These are phyloP conservation scores for Albula glossodonta DNA, from an alignment of 2,113 vertebrate genomes.

Conservation along the genomic window DNA sequence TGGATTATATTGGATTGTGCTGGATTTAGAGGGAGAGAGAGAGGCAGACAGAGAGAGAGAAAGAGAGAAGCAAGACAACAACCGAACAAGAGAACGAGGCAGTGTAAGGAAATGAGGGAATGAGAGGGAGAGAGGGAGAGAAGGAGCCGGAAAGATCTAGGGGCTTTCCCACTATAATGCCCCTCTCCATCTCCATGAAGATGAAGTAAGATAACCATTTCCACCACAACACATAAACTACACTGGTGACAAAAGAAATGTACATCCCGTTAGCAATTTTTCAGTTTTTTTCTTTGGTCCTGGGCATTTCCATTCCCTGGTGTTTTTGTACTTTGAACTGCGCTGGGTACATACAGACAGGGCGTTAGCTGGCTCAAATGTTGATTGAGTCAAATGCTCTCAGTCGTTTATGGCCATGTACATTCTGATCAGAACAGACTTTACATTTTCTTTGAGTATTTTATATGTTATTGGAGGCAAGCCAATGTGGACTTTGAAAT, in stretches of 20 bases:
- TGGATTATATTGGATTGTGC: not conserved
- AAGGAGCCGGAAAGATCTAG: not conserved
- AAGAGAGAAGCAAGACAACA: not conserved
- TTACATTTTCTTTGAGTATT: no score
- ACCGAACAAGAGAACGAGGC: not conserved
- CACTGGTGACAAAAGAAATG: not conserved
- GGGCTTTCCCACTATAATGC: not conserved
- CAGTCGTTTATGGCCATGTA: no score
- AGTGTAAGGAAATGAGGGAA: not conserved
- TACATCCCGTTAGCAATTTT: no score
- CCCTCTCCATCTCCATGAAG: not conserved
- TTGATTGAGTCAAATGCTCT: no score
- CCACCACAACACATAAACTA: not conserved
- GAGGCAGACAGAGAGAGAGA: not conserved
- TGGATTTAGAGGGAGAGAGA: constrained; percentile 2
- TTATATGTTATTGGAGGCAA: no score
- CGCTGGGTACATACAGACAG: no score
- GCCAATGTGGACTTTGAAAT: no score
- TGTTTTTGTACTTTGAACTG: no score
- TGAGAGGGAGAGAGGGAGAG: not conserved
- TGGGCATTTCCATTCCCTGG: no score
- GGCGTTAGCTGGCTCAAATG: no score
- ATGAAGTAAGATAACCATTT: not conserved
- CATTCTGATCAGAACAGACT: no score
- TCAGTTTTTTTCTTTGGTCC: no score